Conservation (phyloP, 2,113 vertebrate genomes). For the Phalacrocorax aristotelis region DNA sequence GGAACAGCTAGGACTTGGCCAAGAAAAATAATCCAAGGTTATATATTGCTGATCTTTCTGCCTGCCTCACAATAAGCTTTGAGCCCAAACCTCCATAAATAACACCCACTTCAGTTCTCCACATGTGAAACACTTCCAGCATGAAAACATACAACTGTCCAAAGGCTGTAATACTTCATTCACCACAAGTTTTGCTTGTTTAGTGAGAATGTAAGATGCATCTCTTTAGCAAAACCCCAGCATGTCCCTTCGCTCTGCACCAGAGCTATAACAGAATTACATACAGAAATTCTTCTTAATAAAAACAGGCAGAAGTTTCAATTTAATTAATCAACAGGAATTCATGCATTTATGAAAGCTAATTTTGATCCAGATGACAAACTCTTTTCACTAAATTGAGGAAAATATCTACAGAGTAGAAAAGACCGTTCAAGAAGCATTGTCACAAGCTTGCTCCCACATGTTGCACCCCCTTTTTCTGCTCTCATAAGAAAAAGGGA, state of each 20-base stretch:
- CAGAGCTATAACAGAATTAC: background rate
- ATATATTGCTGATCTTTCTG: background rate
- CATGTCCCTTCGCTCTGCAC: background rate
- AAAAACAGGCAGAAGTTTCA: background rate
- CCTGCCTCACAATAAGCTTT: background rate
- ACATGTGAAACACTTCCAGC: background rate
- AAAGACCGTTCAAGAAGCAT: background rate
- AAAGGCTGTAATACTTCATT: background rate
- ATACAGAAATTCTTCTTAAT: background rate
- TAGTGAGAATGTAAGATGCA: background rate
- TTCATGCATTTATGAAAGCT: background rate
- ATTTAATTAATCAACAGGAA: background rate
- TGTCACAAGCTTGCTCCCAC: background rate
- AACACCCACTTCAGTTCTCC: background rate
- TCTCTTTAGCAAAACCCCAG: background rate
- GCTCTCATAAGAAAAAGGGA: background rate
- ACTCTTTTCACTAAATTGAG: background rate
- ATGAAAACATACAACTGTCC: background rate
- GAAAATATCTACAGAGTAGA: background rate
- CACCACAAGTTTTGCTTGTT: background rate
- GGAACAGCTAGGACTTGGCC: background rate
- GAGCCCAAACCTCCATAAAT: background rate
- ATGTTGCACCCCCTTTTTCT: background rate
- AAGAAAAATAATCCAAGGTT: conserved; percentile 13
- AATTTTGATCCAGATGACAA: background rate